Evolutionary conservation across 2,888 invertebrate species (phyloP).

Genomic region (Drosophila merina): DNA sequence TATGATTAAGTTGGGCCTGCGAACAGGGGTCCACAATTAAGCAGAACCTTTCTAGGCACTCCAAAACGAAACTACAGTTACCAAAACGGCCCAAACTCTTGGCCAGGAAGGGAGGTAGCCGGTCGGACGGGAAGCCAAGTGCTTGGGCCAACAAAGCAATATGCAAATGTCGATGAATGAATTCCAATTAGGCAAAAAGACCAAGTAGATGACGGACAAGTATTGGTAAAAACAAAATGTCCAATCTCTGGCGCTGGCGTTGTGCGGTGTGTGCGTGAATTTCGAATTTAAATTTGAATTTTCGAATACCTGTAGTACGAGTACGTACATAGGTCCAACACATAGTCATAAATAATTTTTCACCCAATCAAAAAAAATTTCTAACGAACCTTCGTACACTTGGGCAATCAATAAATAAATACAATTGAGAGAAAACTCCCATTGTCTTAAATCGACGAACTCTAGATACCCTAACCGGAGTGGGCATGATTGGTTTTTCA

Average conservation of each 20-base stretch:
- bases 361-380: slow-evolving; percentile 68
- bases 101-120: not conserved
- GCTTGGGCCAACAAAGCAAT: slow-evolving; percentile 69
- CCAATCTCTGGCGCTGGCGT: slow-evolving; percentile 4
- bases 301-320: slow-evolving; percentile 31
- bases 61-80: slow-evolving; percentile 70
- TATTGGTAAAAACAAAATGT: slow-evolving; percentile 32
- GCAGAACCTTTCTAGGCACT: slow-evolving; percentile 78
- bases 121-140: slow-evolving; percentile 53
- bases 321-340: slow-evolving; percentile 17
- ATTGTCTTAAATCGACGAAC: slow-evolving; percentile 47
- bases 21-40: slow-evolving; percentile 69
- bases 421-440: not conserved
- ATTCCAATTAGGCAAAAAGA: slow-evolving; percentile 79
- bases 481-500: not conserved
- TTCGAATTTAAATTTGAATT: slow-evolving; percentile 22
- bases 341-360: slow-evolving; percentile 78
- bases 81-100: slow-evolving; percentile 37
- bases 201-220: slow-evolving; percentile 37
- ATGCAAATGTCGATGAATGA: slow-evolving; percentile 76
- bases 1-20: slow-evolving; percentile 64
- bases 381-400: slow-evolving; percentile 68
- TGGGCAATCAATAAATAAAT: slow-evolving; percentile 64
- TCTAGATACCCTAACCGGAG: not conserved
- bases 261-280: slow-evolving; percentile 55